Base-by-base conservation (phyloP, 2,113 vertebrate genomes). In the Notarius lentiginosus region DNA sequence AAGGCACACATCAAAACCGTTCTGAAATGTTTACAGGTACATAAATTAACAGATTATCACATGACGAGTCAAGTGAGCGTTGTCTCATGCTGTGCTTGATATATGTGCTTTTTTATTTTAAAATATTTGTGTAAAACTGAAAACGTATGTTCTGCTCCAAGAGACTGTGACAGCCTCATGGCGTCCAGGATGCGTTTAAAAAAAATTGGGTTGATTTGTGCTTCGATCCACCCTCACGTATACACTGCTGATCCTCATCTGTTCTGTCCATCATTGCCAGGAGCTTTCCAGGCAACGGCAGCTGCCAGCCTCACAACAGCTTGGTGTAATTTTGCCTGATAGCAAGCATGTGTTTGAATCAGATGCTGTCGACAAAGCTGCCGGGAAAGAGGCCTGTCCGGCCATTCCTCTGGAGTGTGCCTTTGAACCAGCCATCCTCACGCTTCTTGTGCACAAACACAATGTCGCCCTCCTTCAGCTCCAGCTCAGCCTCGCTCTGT, bases 341-440 rank as follows among this genome's bases (percentile, higher is more conserved):
- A 20, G 20, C 82, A 83, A 77, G 70, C 81, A 65, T 84, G 30
- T 30, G 53, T 66, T 66, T n/a, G 30, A 53, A 3, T 97, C 93
- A 99, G 92, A 99, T 93, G 92, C 95, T 98, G 92, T 99, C 97
- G 49, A 99, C 98, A 66, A 99, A 99, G 96, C 98, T 99, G 90
- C 98, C 98, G 0, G 98, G 98, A 91, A 99, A 99, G 83, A 99
- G 96, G 41, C 98, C 98, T 0, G 98, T 99, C 92, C 97, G 96
- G 89, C 98, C 98, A 60, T 99, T 99, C 14, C 97, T 96, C 82
- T 99, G 98, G 84, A 99, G 95, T 0, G 98, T 99, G 90, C 98
- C 98, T 95, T 99, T 99, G 93, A 99, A 99, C 98, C 98, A 99
- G 93, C 98, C 98, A 34, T 99, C 98, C 88, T 99, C 98, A 1